These are phyloP conservation scores for Loriculus beryllinus DNA, from an alignment of 2,797 vertebrate species.

Conservation along the genomic window DNA sequence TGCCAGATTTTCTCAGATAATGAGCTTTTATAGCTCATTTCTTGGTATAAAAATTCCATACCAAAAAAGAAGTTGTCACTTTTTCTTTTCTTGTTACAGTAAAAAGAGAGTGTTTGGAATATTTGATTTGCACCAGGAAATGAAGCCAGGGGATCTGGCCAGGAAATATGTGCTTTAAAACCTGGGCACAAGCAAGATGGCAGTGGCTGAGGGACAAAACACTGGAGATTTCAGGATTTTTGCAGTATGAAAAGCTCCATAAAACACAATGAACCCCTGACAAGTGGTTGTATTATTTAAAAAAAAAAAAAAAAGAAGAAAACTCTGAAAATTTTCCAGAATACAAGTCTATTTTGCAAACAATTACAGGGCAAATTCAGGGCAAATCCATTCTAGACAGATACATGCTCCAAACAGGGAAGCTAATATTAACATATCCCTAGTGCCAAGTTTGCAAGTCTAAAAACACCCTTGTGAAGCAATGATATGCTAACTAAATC, in stretches of 20 bases:
- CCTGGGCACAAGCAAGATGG: not conserved
- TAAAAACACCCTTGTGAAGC: not conserved
- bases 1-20: not conserved
- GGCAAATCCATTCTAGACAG: not conserved
- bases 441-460: not conserved
- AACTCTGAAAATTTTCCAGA: not conserved
- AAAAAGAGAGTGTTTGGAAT: not conserved
- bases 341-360: not conserved
- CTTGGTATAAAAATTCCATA: not conserved
- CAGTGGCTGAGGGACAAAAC: not conserved
- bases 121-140: slow-evolving; percentile 10
- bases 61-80: not conserved
- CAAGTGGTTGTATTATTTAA: not conserved
- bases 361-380: not conserved
- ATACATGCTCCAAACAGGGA: not conserved
- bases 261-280: not conserved
- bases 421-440: not conserved
- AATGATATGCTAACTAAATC: not conserved
- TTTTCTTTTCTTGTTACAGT: not conserved
- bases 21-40: not conserved
- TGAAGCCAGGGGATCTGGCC: not conserved
- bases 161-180: not conserved
- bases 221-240: not conserved
- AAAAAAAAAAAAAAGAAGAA: not conserved
- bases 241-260: not conserved